Percentiles rank a stretch among this genome's conserved stretches.
These are phyloP conservation scores for Echinarachnius parma DNA, from an alignment of 53 echinoderm and acorn worm genomes.

Conservation along the genomic window DNA sequence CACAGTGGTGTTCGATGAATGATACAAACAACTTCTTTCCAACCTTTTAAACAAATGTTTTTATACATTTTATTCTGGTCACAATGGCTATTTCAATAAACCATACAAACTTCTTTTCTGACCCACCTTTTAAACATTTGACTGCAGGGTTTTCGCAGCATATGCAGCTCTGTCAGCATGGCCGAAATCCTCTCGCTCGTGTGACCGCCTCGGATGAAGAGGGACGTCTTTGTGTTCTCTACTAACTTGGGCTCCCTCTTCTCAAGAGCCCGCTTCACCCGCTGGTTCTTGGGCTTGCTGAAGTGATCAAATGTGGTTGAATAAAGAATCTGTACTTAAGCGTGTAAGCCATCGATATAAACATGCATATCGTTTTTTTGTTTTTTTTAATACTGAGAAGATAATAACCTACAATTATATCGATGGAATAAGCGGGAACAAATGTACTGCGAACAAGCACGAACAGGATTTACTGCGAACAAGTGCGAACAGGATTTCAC, in stretches of 20 bases:
- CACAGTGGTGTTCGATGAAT: too few relatives aligned
- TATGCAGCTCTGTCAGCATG: slow-evolving; percentile 69
- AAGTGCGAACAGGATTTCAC: too few relatives aligned
- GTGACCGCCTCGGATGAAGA: slow-evolving; percentile 84
- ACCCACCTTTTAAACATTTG: slow-evolving; percentile 86
- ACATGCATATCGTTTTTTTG: too few relatives aligned
- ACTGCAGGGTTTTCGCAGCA: slow-evolving; percentile 75
- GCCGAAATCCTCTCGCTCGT: slow-evolving; percentile 79
- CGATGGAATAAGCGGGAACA: too few relatives aligned
- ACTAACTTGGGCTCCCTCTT: slow-evolving; percentile 63
- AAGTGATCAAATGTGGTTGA: background rate
- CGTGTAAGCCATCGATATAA: too few relatives aligned
- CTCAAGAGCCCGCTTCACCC: slow-evolving; percentile 77
- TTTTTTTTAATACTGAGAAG: too few relatives aligned
- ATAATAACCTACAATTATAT: too few relatives aligned
- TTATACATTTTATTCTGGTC: too few relatives aligned
- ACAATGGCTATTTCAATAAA: too few relatives aligned
- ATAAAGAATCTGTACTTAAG: background rate
- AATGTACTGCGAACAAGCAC: background rate
- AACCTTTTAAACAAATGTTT: too few relatives aligned
- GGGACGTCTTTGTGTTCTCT: slow-evolving; percentile 84
- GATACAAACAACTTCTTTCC: too few relatives aligned
- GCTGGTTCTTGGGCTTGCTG: slow-evolving; percentile 94
- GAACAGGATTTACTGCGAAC: background rate
- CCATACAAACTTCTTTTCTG: too few relatives aligned